These are phyloP conservation scores for Norana najaformis DNA, from an alignment of 2,888 invertebrate genomes.

Conservation along the genomic window DNA sequence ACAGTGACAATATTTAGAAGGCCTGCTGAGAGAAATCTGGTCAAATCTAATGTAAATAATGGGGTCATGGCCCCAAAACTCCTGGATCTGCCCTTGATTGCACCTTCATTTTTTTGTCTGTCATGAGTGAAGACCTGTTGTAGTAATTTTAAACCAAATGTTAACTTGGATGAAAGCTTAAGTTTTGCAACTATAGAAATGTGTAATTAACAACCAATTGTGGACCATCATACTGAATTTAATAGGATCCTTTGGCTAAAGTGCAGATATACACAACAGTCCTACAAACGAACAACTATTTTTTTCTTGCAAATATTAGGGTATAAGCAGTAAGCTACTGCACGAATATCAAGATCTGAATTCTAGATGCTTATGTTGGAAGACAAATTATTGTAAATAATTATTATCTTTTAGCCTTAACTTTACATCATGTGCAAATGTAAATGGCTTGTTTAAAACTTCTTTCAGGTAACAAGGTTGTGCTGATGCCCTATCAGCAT, in stretches of 20 bases:
- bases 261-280: neutral
- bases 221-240: neutral
- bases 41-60: no score
- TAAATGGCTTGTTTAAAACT: neutral
- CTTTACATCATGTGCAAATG: neutral
- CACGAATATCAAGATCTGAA: no score
- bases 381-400: neutral
- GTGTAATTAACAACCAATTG: neutral
- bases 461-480: conserved; percentile 29
- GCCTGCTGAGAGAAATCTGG: no score
- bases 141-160: neutral
- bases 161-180: neutral
- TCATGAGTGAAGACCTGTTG: neutral
- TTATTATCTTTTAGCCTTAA: neutral
- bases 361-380: no score
- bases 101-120: neutral
- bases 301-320: neutral
- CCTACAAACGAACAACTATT: neutral
- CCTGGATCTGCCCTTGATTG: no score
- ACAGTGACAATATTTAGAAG: no score
- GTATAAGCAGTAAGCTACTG: neutral
- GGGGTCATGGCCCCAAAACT: no score
- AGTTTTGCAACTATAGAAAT: neutral
- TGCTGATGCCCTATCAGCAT: conserved; percentile 34
- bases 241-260: no score